Evolutionary conservation across 2,888 invertebrate species (phyloP).

Genomic region (Drosophila affinis): DNA sequence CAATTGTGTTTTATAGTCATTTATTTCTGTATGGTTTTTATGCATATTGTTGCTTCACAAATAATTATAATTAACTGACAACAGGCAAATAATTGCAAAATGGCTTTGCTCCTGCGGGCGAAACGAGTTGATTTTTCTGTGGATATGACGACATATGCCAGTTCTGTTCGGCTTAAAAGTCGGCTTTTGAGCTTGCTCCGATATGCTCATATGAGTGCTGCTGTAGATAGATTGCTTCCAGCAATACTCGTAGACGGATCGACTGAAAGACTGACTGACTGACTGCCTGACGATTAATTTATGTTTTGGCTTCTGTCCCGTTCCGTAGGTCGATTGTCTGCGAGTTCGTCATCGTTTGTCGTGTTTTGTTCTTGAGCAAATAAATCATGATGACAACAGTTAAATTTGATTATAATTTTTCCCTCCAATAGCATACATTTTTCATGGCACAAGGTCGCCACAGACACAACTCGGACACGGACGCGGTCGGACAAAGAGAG

Average conservation of each 20-base stretch:
- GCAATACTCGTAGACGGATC: constrained; percentile 33
- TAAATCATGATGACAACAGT: constrained; percentile 80
- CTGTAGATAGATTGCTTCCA: constrained; percentile 49
- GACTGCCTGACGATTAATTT: constrained; percentile 56
- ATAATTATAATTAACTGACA: constrained; percentile 68
- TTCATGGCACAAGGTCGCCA: constrained; percentile 71
- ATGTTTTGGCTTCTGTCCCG: constrained; percentile 54
- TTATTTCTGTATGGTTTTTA: constrained; percentile 27
- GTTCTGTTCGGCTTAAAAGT: constrained; percentile 8
- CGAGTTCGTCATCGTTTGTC: constrained; percentile 56
- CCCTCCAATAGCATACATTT: constrained; percentile 51
- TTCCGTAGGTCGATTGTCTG: constrained; percentile 22
- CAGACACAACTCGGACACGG: neutral
- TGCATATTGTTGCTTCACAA: constrained; percentile 39
- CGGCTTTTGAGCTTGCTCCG: constrained; percentile 25
- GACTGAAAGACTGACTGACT: constrained; percentile 14
- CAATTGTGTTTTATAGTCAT: constrained; percentile 42
- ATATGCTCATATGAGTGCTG: constrained; percentile 34
- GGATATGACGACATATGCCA: constrained; percentile 65
- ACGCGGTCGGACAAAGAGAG: constrained; percentile 27
- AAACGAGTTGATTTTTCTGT: constrained; percentile 46
- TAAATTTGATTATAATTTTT: constrained; percentile 77
- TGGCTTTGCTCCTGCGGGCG: constrained; percentile 73
- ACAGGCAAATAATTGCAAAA: constrained; percentile 67
- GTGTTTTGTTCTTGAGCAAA: constrained; percentile 59